Evolutionary conservation across 64 coral and sea anemone genomes (phyloP).

Genomic region (Astreopora myriophthalma): DNA sequence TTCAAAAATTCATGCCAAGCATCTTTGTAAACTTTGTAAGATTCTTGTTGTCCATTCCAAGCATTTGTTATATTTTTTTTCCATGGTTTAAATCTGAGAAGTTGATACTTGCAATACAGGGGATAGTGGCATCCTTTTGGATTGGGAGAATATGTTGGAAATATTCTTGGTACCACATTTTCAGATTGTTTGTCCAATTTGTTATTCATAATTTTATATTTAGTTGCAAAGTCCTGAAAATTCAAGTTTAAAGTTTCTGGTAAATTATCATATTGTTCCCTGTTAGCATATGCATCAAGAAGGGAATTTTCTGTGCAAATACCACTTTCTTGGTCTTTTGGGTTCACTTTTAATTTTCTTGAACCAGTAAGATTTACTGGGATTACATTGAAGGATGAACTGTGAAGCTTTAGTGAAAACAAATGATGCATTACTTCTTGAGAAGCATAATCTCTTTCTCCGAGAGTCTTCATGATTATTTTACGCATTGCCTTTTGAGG

Average conservation of each 20-base stretch:
- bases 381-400: slow-evolving; percentile 40
- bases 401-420: slow-evolving; percentile 25
- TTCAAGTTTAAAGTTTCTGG: background rate
- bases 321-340: background rate
- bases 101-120: slow-evolving; percentile 30
- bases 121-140: slow-evolving; percentile 38
- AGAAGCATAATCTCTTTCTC: slow-evolving; percentile 33
- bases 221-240: slow-evolving; percentile 55
- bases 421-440: slow-evolving; percentile 51
- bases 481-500: slow-evolving; percentile 23
- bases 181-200: slow-evolving; percentile 23
- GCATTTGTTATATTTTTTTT: slow-evolving; percentile 18
- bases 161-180: slow-evolving; percentile 30
- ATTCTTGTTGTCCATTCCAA: background rate
- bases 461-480: slow-evolving; percentile 42
- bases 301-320: background rate
- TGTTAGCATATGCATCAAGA: slow-evolving; percentile 24
- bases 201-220: slow-evolving; percentile 36
- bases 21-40: slow-evolving; percentile 11
- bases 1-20: slow-evolving; percentile 34
- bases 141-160: slow-evolving; percentile 48
- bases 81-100: slow-evolving; percentile 54
- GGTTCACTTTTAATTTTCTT: background rate
- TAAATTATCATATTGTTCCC: slow-evolving; percentile 18
- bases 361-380: slow-evolving; percentile 27